Evolutionary conservation across 1,140 invertebrate genomes (phyloP).

Genomic region (Heterodera schachtii): DNA sequence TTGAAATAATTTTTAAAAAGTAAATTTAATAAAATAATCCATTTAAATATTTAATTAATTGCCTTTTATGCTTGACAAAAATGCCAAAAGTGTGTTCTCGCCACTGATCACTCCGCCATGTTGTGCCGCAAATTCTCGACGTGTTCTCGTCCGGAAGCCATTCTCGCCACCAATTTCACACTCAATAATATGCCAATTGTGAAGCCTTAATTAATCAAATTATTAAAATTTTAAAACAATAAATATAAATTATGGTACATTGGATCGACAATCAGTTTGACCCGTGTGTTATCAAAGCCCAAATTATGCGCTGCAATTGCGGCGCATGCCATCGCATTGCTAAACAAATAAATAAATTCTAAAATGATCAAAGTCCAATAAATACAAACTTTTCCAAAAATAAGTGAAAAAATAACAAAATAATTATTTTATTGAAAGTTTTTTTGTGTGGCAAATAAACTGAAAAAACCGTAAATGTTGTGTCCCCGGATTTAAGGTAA

Average conservation of each 20-base stretch:
- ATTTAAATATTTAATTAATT: background rate
- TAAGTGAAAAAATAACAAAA: too few relatives aligned
- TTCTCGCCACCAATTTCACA: conserved; percentile 70
- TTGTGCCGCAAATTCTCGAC: conserved; percentile 71
- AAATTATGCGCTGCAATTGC: conserved; percentile 72
- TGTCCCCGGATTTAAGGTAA: too few relatives aligned
- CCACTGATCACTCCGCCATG: conserved; percentile 71
- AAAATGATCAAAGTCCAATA: conserved; percentile 60
- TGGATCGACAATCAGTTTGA: conserved; percentile 70
- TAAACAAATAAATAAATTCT: conserved; percentile 41
- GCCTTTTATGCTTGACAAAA: conserved; percentile 69
- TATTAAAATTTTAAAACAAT: background rate
- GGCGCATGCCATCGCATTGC: conserved; percentile 70
- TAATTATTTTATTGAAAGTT: too few relatives aligned
- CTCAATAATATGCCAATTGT: conserved; percentile 72
- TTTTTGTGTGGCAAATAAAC: too few relatives aligned
- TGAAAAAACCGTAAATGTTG: too few relatives aligned
- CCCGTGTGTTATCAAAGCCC: conserved; percentile 72
- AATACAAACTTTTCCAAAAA: conserved; percentile 42
- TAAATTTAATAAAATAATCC: too few relatives aligned
- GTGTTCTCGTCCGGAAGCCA: conserved; percentile 70
- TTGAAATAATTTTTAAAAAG: too few relatives aligned
- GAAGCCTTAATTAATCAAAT: conserved; percentile 65
- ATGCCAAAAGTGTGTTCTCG: conserved; percentile 70
- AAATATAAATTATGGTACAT: conserved; percentile 61